Conservation (phyloP, 2,113 vertebrate species). For the Cynoglossus semilaevis region DNA sequence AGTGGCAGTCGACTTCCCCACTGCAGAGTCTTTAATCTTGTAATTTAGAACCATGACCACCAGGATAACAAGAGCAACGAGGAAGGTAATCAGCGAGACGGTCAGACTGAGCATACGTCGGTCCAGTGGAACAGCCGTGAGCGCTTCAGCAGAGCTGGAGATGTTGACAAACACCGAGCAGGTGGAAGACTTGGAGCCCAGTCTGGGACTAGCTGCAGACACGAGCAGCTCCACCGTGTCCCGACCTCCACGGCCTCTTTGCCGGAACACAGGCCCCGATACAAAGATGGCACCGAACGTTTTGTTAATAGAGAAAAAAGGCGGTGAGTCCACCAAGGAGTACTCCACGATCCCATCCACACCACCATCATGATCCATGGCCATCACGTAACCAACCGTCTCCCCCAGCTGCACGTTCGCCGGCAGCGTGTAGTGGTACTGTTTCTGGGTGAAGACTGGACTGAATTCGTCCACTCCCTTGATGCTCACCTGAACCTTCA, state of each 20-base stretch:
- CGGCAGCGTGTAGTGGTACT: constrained; percentile 83
- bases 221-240: constrained; percentile 78
- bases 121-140: constrained; percentile 46
- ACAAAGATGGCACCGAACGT: constrained; percentile 83
- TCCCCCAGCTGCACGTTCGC: constrained; percentile 72
- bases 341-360: constrained; percentile 85
- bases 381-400: constrained; percentile 82
- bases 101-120: constrained; percentile 76
- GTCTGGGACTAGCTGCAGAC: constrained; percentile 82
- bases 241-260: constrained; percentile 58
- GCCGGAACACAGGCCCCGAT: constrained; percentile 68
- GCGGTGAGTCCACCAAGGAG: constrained; percentile 75
- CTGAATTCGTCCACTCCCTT: constrained; percentile 89
- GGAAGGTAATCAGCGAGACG: constrained; percentile 73
- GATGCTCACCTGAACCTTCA: constrained; percentile 81
- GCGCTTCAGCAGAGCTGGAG: constrained; percentile 72
- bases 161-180: constrained; percentile 84
- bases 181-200: constrained; percentile 77
- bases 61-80: constrained; percentile 77
- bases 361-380: constrained; percentile 85
- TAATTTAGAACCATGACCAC: constrained; percentile 75
- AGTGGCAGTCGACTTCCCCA: constrained; percentile 66
- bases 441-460: constrained; percentile 85
- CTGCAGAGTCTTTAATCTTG: constrained; percentile 69
- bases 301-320: constrained; percentile 84